These are phyloP conservation scores for Hozukius guyotensis DNA, from an alignment of 2,797 vertebrate species.

Conservation along the genomic window DNA sequence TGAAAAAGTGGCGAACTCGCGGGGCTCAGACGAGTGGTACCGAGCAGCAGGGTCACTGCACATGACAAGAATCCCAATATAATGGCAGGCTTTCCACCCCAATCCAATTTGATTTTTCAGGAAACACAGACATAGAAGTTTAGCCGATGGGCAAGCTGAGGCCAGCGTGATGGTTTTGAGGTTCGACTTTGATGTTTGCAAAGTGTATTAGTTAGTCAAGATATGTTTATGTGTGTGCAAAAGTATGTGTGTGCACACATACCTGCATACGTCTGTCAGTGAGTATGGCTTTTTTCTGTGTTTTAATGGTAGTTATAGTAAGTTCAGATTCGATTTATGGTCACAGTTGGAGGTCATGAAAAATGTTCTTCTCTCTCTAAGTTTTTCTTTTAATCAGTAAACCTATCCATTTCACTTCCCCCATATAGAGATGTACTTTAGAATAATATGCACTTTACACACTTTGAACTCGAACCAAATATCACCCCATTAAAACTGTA, in stretches of 20 bases:
- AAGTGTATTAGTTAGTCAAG: neutral
- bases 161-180: neutral
- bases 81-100: constrained; percentile 15
- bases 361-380: neutral
- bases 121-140: constrained; percentile 13
- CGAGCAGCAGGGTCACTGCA: constrained; percentile 54
- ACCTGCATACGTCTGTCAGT: neutral
- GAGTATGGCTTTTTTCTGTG: neutral
- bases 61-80: constrained; percentile 53
- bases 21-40: constrained; percentile 13
- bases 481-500: constrained; percentile 21
- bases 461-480: constrained; percentile 25
- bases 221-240: neutral
- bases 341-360: neutral
- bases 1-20: constrained; percentile 56
- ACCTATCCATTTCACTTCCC: neutral
- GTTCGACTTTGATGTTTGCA: constrained; percentile 27
- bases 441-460: constrained; percentile 7
- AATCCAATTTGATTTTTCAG: constrained; percentile 43
- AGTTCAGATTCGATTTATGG: neutral
- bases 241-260: neutral
- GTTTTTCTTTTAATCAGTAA: constrained; percentile 17
- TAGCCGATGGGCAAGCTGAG: neutral
- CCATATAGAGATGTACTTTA: neutral
- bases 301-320: neutral